Evolutionary conservation across 2,113 vertebrate genomes (phyloP), one percentile per base, ranked within the genome.

Genomic region (Antennarius striatus): DNA sequence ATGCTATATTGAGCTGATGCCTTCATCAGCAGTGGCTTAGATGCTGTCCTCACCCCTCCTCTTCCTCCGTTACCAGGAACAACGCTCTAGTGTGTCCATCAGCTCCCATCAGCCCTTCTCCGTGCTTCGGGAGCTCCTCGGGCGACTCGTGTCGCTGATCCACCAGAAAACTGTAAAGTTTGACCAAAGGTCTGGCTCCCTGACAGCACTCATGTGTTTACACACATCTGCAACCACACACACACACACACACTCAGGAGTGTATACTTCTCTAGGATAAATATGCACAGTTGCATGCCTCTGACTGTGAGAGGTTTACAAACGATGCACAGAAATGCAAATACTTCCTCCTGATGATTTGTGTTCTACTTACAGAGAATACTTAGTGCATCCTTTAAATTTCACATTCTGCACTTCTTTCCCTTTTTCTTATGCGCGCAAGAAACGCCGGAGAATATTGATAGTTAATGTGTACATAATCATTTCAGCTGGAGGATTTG

Each of bases 81-180:
- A 47, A 80, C 10, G 73, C 84, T 85, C 79, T 39, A 73, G 77
- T 86, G 88, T 49, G 77, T 83, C 80, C 87, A 83, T 89, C 83
- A 87, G 71, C 75, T 82, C 81, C 83, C 85, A 80, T 82, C 82
- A 80, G 82, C 76, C 61, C 56, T 57, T 75, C 81, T 77, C 78
- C 69, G 72, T 56, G 13, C 81, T 79, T 59, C 69, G 81, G 75
- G 50, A 10, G 63, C 79, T 86, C 70, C 68, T 75, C 80, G 77
- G 65, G 79, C 82, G 81, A 81, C 86, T 83, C 88, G 75, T 75
- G 81, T 80, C 69, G 78, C 88, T 91, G 89, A 91, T 91, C 89
- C 86, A 84, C 87, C 87, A 87, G 89, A 87, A 91, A 87, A 87
- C 66, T 29, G 56, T 46, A 71, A 74, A 77, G 49, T 65, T 76